A percentile compares a stretch with the other conserved stretches of the same genome.
These are phyloP conservation scores for Caenorhabditis wallacei DNA, from an alignment of 2,888 invertebrate genomes.

Conservation along the genomic window DNA sequence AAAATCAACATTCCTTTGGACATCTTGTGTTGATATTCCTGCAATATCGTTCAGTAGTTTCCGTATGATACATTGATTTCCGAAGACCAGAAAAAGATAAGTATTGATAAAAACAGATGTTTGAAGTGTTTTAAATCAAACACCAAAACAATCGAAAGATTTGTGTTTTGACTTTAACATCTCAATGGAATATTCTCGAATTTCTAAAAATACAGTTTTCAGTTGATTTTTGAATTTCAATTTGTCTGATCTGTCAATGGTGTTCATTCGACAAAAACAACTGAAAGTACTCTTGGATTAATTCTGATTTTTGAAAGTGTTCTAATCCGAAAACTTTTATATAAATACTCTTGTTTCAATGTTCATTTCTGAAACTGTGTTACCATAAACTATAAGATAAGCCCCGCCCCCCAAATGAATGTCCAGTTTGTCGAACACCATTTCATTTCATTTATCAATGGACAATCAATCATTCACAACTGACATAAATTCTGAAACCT, in stretches of 20 bases:
- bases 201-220: background rate
- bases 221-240: background rate
- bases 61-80: background rate
- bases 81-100: constrained; percentile 11
- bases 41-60: too few relatives aligned
- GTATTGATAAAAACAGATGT: constrained; percentile 26
- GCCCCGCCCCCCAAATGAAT: constrained; percentile 2
- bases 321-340: background rate
- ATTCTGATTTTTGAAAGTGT: constrained; percentile 9
- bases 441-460: constrained; percentile 1
- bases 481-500: constrained; percentile 2
- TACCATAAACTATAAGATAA: background rate
- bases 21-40: too few relatives aligned
- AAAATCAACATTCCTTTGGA: too few relatives aligned
- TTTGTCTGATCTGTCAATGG: background rate
- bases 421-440: constrained; percentile 38
- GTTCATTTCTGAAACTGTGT: background rate
- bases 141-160: background rate
- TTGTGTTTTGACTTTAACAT: background rate
- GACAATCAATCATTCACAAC: constrained; percentile 8
- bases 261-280: background rate
- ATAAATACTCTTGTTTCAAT: background rate
- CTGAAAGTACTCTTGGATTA: constrained; percentile 11
- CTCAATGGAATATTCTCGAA: background rate
- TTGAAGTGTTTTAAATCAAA: constrained; percentile 15